Evolutionary conservation across 2,113 vertebrate species (phyloP), one percentile per base, ranked within the genome.

Genomic region (Rhegmatorhina hoffmannsi): DNA sequence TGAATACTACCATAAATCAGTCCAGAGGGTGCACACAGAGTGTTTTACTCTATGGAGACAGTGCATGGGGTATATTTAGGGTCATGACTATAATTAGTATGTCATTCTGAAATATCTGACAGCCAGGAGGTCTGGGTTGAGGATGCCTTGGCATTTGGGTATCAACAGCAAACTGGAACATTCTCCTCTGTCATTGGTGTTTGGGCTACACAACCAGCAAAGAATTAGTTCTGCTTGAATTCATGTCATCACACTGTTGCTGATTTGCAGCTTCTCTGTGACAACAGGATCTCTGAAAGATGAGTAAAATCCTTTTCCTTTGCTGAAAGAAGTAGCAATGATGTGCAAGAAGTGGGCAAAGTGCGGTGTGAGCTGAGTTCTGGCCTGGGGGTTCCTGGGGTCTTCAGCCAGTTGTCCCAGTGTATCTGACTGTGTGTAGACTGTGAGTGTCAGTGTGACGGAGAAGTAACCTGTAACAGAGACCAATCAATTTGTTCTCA

Each of bases 21-120:
- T 3, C 70, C 8, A 4, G 69, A 67, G 47, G 59, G 33, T 26
- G 78, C 38, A 40, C 0, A 0, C 40, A 2, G 7, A 34, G 53
- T 4, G 68, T 33, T 73, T 76, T 77, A 25, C 67, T 43, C 75
- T n/a, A 17, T 46, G 63, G 75, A 77, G 40, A 20, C 26, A 55
- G 75, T 18, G 55, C 72, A 1, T 1, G 55, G 63, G 63, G 14
- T 78, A 8, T 52, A 18, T 87, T 90, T 68, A 81, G 83, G 43
- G 36, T 13, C 78, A 26, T 16, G 29, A 4, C 87, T 90, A 24
- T 64, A 31, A 67, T 95, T 88, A 93, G 72, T 10, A 7, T 1
- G 1, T 63, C 2, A 0, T 33, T 63, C 64, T 88, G 34, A 74
- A 90, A 56, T 13, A 63, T 76, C 75, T 78, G 68, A 81, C 75